Conservation (phyloP, 2,888 invertebrate genomes). For the Mechanitis mazaeus region DNA sequence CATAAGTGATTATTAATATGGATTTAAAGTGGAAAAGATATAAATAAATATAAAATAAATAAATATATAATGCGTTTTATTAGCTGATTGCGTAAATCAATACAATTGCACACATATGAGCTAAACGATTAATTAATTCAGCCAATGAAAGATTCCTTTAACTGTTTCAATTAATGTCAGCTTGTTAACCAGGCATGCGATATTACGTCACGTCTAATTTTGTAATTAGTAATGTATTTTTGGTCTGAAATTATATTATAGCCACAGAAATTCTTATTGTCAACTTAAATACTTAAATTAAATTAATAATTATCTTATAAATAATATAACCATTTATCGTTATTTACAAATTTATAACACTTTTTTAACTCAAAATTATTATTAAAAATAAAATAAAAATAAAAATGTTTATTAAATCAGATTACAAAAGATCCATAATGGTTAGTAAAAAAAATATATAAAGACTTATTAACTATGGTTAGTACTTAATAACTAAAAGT, state of each 20-base stretch:
- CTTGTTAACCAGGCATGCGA: constrained; percentile 21
- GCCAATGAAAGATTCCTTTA: constrained; percentile 30
- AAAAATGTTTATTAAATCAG: too few species aligned
- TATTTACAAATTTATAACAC: not conserved
- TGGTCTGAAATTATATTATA: constrained; percentile 6
- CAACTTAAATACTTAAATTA: not conserved
- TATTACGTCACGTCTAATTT: constrained; percentile 24
- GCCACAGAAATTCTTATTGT: constrained; percentile 9
- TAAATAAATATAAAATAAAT: not conserved
- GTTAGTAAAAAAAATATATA: too few species aligned
- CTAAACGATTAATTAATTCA: constrained; percentile 33
- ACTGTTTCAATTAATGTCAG: constrained; percentile 29
- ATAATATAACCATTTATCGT: not conserved
- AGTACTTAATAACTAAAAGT: too few species aligned
- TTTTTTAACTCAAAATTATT: not conserved
- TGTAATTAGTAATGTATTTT: constrained; percentile 15
- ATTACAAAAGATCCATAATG: too few species aligned
- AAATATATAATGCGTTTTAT: not conserved
- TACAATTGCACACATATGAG: constrained; percentile 23
- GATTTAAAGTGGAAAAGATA: too few species aligned
- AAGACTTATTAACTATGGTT: too few species aligned
- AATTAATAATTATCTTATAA: not conserved
- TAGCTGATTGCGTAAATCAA: constrained; percentile 19
- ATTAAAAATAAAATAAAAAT: too few species aligned
- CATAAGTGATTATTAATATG: too few species aligned